Conservation (phyloP, 2,113 vertebrate genomes). For the Phyllostomus discolor region DNA sequence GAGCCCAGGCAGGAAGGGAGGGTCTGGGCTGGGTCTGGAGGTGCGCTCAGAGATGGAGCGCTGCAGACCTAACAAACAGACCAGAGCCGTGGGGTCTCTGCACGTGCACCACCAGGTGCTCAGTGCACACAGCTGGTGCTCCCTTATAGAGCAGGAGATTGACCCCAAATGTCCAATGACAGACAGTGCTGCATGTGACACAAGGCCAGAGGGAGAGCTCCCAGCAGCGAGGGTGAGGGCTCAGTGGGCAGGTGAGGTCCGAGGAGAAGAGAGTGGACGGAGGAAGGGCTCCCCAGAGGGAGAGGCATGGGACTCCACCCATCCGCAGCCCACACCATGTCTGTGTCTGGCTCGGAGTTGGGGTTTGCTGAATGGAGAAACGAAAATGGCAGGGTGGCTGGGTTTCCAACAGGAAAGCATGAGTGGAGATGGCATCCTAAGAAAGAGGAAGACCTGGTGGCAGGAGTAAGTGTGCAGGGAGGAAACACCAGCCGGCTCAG, state of each 20-base stretch:
- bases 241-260: neutral
- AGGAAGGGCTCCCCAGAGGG: neutral
- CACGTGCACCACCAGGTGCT: neutral
- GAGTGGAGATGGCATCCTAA: neutral
- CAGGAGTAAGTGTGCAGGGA: neutral
- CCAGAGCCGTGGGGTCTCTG: neutral
- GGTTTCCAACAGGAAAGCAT: neutral
- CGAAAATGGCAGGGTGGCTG: neutral
- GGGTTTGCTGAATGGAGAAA: neutral
- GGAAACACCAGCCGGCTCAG: neutral
- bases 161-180: neutral
- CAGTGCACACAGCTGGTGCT: fast-evolving
- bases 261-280: neutral
- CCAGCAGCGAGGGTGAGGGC: fast-evolving
- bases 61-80: neutral
- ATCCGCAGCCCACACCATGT: neutral
- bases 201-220: neutral
- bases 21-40: no score
- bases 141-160: neutral
- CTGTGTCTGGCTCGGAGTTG: neutral
- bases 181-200: no score
- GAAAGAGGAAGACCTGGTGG: neutral
- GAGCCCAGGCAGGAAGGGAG: neutral
- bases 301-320: neutral
- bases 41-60: neutral